Percentiles rank a stretch among this genome's conserved stretches.
Evolutionary conservation across 2,113 vertebrate species (phyloP).

Genomic region (Zapus hudsonius): DNA sequence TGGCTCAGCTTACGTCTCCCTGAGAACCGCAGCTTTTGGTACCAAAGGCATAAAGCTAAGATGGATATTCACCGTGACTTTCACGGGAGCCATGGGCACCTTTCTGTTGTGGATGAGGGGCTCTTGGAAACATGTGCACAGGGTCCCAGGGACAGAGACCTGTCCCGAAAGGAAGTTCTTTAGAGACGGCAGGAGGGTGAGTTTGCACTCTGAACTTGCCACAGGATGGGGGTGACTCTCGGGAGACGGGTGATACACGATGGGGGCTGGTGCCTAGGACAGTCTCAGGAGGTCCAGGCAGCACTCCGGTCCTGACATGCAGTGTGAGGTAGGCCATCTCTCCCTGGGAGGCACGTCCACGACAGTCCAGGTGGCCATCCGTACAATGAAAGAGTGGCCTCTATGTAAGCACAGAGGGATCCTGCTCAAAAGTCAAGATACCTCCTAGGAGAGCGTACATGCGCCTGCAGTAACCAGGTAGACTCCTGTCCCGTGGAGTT

Average conservation of each 20-base stretch:
- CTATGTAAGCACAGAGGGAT: neutral
- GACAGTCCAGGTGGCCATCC: neutral
- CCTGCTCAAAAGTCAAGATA: neutral
- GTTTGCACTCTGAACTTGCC: neutral
- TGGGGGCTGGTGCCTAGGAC: too few species aligned
- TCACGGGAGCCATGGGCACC: neutral
- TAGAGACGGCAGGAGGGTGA: neutral
- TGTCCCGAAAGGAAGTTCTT: neutral
- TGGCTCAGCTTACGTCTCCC: neutral
- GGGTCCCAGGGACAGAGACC: neutral
- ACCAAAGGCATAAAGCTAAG: neutral
- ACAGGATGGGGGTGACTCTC: neutral
- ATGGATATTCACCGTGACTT: neutral
- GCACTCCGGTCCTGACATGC: neutral
- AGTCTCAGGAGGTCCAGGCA: neutral
- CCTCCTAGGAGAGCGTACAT: neutral
- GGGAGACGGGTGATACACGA: neutral
- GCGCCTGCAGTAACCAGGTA: neutral
- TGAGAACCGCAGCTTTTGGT: neutral
- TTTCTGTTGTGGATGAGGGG: accelerated
- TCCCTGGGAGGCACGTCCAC: accelerated
- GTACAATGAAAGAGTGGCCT: neutral
- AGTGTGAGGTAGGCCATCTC: accelerated
- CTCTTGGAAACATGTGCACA: neutral
- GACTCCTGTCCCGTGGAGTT: neutral